Evolutionary conservation across 2,113 vertebrate genomes (phyloP).

Genomic region (Cottus gobio): DNA sequence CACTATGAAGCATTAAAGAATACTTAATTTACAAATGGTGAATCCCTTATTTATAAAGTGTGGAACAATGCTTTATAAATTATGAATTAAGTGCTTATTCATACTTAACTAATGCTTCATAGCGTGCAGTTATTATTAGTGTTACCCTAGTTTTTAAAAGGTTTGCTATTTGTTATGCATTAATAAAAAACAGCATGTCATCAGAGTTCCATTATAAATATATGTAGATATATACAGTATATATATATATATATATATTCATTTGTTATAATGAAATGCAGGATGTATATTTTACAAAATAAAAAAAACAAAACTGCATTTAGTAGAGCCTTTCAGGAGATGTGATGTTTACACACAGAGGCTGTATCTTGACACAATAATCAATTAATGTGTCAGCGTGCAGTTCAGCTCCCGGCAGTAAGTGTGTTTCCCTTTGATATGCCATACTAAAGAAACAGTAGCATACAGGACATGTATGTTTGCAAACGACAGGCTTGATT

Average conservation of each 20-base stretch:
- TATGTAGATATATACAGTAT: no score
- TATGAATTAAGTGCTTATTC: no score
- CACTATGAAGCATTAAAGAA: no score
- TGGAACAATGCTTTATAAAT: no score
- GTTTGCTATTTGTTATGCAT: no score
- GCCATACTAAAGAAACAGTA: background rate
- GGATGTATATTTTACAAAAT: background rate
- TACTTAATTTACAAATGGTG: no score
- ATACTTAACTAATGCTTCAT: no score
- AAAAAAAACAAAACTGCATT: no score
- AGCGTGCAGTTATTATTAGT: no score
- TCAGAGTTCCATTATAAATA: background rate
- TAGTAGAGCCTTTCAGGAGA: background rate
- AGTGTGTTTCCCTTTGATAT: background rate
- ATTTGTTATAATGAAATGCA: background rate
- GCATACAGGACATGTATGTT: background rate
- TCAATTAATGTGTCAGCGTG: background rate
- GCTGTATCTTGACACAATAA: background rate
- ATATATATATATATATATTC: background rate
- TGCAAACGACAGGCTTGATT: background rate
- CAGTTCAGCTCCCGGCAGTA: background rate
- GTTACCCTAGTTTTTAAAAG: no score
- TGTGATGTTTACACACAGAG: background rate
- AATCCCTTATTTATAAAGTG: no score
- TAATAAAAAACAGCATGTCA: no score